Evolutionary conservation across 2,797 vertebrate species (phyloP).

Genomic region (Tangara arthus): DNA sequence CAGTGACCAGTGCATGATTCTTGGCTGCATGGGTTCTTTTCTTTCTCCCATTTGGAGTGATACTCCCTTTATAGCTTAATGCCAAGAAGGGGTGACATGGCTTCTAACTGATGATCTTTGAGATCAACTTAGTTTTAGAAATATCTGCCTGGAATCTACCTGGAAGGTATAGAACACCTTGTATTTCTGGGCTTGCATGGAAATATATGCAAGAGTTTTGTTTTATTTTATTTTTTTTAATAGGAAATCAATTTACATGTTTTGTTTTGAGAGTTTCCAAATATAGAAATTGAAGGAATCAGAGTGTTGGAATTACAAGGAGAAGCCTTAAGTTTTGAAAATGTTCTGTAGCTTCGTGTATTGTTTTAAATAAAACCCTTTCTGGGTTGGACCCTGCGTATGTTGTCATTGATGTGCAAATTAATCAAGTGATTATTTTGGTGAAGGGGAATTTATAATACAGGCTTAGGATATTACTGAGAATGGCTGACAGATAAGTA

Average conservation of each 20-base stretch:
- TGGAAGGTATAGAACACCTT: not conserved
- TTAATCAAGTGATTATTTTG: conserved; percentile 52
- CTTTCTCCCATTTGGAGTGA: not conserved
- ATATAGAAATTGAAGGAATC: not conserved
- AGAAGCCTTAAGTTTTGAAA: not conserved
- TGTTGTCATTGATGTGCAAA: conserved; percentile 29
- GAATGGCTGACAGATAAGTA: conserved; percentile 22
- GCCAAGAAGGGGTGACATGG: not conserved
- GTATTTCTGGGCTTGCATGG: not conserved
- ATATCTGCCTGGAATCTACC: not conserved
- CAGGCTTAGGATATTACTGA: conserved; percentile 50
- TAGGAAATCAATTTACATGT: not conserved
- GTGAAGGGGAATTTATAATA: conserved; percentile 37
- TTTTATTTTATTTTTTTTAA: not conserved
- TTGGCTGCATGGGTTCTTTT: not conserved
- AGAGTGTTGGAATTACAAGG: not conserved
- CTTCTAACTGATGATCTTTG: not conserved
- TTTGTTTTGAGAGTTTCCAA: not conserved
- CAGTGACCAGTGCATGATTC: not conserved
- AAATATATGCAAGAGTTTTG: not conserved
- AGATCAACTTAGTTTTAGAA: not conserved
- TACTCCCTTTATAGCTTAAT: not conserved
- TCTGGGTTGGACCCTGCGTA: not conserved
- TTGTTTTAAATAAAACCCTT: not conserved
- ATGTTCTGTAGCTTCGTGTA: not conserved